phyloP scores from a whole-genome alignment of 2,888 invertebrate species.

The Chrysomela aeneicollis region DNA sequence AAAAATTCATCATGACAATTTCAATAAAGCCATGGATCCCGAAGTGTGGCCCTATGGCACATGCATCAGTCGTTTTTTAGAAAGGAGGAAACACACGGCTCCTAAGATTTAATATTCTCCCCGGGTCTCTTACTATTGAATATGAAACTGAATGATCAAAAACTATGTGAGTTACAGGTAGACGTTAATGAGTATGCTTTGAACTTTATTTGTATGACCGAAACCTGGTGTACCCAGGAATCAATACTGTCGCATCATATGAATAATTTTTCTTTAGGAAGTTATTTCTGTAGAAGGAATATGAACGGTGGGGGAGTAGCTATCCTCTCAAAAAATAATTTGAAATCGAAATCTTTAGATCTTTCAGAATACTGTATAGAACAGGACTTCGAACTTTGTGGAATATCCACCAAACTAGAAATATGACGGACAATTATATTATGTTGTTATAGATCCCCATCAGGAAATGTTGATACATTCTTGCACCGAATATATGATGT shows the following conservation, averaged over 20 bases:
- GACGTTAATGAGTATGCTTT: constrained; percentile 4
- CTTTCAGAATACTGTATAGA: constrained; percentile 7
- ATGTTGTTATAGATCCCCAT: constrained; percentile 12
- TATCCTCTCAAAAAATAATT: constrained; percentile 4
- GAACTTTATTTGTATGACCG: constrained; percentile 7
- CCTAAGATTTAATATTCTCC: constrained; percentile 13
- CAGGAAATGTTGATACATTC: constrained; percentile 9
- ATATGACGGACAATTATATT: constrained; percentile 10
- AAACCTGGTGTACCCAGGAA: constrained; percentile 14
- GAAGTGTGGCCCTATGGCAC: constrained; percentile 12
- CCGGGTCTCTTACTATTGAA: constrained; percentile 8
- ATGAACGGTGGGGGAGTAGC: constrained; percentile 11
- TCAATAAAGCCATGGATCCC: constrained; percentile 12
- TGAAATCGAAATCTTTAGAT: neutral
- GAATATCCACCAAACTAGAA: constrained; percentile 7
- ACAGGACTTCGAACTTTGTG: constrained; percentile 2
- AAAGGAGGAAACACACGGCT: constrained; percentile 10
- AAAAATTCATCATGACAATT: constrained; percentile 7
- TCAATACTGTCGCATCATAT: constrained; percentile 8
- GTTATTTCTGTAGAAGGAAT: constrained; percentile 9
- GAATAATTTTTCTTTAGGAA: neutral
- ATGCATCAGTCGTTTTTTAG: constrained; percentile 14
- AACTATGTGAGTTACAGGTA: constrained; percentile 11
- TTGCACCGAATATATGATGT: constrained; percentile 13
- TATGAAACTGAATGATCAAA: neutral